Conservation (phyloP, 2,888 invertebrate species). For the Pimpla rufipes region DNA sequence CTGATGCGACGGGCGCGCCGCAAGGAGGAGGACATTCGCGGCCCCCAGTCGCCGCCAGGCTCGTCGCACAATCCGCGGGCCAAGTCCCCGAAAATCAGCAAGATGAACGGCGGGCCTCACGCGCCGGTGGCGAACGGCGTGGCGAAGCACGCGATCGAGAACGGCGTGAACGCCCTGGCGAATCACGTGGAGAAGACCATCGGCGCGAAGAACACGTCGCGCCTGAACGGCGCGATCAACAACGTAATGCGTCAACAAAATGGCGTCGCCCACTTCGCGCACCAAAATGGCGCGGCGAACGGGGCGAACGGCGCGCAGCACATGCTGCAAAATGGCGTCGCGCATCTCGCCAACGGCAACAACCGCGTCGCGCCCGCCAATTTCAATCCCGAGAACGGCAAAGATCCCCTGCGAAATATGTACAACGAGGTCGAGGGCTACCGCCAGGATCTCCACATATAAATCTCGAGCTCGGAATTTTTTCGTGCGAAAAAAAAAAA, state of each 20-base stretch:
- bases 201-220: conserved; percentile 41
- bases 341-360: conserved; percentile 79
- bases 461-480: too few relatives aligned
- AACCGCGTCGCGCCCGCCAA: conserved; percentile 79
- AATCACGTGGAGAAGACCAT: conserved; percentile 67
- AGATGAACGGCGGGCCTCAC: conserved; percentile 80
- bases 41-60: conserved; percentile 68
- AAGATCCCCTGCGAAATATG: conserved; percentile 82
- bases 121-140: conserved; percentile 80
- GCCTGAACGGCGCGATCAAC: conserved; percentile 82
- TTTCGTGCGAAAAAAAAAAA: too few relatives aligned
- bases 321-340: conserved; percentile 80
- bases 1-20: conserved; percentile 87
- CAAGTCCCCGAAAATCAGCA: conserved; percentile 74
- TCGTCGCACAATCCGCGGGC: conserved; percentile 68
- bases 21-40: conserved; percentile 72
- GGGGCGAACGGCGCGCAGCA: conserved; percentile 76
- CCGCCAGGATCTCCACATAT: conserved; percentile 81
- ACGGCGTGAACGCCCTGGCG: conserved; percentile 68
- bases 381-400: conserved; percentile 71
- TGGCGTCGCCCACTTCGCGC: conserved; percentile 76
- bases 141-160: conserved; percentile 83
- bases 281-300: conserved; percentile 75
- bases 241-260: conserved; percentile 82
- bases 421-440: conserved; percentile 85